Conservation (phyloP, 2,797 vertebrate genomes). For the Acestrorhynchus altus region DNA sequence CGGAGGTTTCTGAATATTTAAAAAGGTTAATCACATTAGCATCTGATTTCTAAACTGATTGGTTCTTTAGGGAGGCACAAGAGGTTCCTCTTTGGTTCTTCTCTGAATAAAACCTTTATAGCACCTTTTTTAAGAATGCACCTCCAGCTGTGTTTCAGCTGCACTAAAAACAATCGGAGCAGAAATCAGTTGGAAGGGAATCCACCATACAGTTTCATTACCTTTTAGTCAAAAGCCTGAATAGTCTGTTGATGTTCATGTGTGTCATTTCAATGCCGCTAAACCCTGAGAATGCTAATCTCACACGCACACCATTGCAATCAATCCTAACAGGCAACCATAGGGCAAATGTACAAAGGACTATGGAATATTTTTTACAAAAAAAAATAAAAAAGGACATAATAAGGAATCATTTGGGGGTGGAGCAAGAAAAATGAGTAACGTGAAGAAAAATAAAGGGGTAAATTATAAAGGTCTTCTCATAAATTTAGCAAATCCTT, state of each 20-base stretch:
- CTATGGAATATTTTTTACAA: background rate
- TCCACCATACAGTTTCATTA: background rate
- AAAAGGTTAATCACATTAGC: too few relatives aligned
- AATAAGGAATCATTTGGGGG: slow-evolving; percentile 14
- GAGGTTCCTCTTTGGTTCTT: too few relatives aligned
- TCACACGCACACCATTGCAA: background rate
- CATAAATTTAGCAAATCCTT: slow-evolving; percentile 40
- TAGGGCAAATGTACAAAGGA: slow-evolving; percentile 41
- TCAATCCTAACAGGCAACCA: slow-evolving; percentile 18
- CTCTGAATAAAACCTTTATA: too few relatives aligned
- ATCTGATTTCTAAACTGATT: too few relatives aligned
- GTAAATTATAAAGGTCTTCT: slow-evolving; percentile 47
- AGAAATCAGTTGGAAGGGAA: too few relatives aligned
- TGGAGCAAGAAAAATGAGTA: slow-evolving; percentile 7
- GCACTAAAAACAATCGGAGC: background rate
- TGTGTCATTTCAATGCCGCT: background rate
- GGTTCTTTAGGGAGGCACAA: too few relatives aligned
- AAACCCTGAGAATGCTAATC: slow-evolving; percentile 2
- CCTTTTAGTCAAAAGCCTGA: background rate
- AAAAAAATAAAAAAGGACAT: slow-evolving; percentile 14
- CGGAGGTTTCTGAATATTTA: too few relatives aligned
- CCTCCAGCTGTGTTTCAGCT: background rate
- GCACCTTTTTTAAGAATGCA: background rate
- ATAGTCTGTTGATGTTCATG: background rate
- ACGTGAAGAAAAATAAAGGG: background rate